A percentile compares a stretch with the other conserved stretches of the same genome.
Evolutionary conservation across 2,888 invertebrate species (phyloP).

Genomic region (Drosophila parthenogenetica): DNA sequence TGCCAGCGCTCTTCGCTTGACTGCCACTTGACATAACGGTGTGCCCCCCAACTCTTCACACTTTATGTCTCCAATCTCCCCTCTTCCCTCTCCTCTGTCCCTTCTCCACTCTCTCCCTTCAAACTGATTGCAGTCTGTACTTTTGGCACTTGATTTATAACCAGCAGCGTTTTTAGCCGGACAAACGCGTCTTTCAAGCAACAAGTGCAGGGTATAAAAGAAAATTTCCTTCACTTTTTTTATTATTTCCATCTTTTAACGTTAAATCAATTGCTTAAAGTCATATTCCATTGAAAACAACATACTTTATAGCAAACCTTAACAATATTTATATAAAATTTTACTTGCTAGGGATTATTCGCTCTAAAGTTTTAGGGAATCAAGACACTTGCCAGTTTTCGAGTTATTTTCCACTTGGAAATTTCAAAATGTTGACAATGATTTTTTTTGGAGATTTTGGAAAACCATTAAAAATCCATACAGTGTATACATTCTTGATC

Average conservation of each 20-base stretch:
- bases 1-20: constrained; percentile 46
- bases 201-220: constrained; percentile 38
- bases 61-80: background rate
- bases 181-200: constrained; percentile 35
- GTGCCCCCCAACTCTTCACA: background rate
- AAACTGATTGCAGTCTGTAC: constrained; percentile 38
- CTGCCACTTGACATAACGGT: constrained; percentile 56
- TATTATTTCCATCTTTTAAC: constrained; percentile 3
- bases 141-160: constrained; percentile 66
- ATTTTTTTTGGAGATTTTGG: too few species aligned
- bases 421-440: too few species aligned
- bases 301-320: background rate
- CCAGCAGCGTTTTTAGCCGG: constrained; percentile 46
- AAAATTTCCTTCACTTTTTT: background rate
- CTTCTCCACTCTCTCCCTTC: background rate
- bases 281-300: background rate
- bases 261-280: constrained; percentile 26
- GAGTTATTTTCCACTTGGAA: too few species aligned
- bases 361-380: too few species aligned
- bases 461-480: too few species aligned
- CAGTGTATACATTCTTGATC: too few species aligned
- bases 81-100: background rate
- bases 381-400: too few species aligned
- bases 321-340: too few species aligned
- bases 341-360: too few species aligned